Conservation (phyloP, 2,113 vertebrate species). For the Irena cyanogastra region DNA sequence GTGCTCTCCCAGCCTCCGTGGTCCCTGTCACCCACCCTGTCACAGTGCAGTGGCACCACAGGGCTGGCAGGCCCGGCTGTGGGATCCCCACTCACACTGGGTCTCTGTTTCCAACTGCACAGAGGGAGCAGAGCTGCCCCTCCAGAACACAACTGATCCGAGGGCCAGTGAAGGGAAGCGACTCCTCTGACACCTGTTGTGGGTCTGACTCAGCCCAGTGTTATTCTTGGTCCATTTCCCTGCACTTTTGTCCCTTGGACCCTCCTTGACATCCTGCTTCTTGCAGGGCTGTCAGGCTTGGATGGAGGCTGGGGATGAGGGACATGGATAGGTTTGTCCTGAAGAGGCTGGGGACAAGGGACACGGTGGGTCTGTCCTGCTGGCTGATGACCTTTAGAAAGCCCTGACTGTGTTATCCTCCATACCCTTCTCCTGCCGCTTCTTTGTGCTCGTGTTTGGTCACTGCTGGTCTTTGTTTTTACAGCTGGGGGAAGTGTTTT, state of each 20-base stretch:
- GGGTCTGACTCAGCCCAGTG: background rate
- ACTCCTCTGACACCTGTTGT: background rate
- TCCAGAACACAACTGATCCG: rapidly evolving
- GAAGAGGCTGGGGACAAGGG: background rate
- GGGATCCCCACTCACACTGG: rapidly evolving
- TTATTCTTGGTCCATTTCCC: background rate
- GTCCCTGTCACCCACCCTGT: background rate
- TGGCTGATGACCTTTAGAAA: background rate
- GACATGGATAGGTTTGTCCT: background rate
- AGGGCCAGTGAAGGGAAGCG: background rate
- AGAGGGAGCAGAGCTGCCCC: background rate
- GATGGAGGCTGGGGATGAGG: background rate
- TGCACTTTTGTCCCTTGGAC: background rate
- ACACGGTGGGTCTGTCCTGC: rapidly evolving
- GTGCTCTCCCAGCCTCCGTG: rapidly evolving
- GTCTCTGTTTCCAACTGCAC: background rate
- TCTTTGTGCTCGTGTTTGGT: constrained; percentile 51
- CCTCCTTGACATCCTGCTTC: background rate
- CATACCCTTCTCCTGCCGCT: background rate
- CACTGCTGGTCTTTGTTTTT: constrained; percentile 51
- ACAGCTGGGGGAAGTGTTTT: constrained; percentile 66
- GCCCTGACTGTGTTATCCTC: background rate
- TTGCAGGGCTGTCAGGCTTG: background rate
- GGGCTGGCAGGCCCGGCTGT: rapidly evolving
- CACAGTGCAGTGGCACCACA: rapidly evolving